Evolutionary conservation across 1,140 invertebrate genomes (phyloP).

Genomic region (Littorina saxatilis): DNA sequence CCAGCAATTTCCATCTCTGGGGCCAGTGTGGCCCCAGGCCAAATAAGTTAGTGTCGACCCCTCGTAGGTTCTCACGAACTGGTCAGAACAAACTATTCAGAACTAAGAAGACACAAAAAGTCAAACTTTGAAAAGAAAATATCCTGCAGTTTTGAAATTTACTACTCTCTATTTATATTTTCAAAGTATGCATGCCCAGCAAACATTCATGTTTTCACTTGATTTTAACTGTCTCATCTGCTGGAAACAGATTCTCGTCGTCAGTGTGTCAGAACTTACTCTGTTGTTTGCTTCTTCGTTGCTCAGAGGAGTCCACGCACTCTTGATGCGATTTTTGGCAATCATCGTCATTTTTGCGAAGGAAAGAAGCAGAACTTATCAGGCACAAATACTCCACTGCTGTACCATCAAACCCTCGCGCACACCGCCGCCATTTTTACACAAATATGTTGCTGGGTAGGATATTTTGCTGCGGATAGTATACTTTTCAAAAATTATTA

Average conservation of each 20-base stretch:
- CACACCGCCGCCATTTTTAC: background rate
- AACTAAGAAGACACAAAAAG: no score
- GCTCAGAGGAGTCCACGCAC: constrained; percentile 74
- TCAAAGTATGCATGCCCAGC: no score
- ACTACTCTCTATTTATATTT: no score
- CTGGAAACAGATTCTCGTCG: no score
- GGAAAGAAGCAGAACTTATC: constrained; percentile 24
- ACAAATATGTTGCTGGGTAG: constrained; percentile 22
- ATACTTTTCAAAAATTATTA: no score
- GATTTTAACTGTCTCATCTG: background rate
- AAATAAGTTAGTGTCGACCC: no score
- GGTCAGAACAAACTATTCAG: no score
- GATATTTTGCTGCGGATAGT: background rate
- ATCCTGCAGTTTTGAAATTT: no score
- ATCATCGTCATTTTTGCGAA: constrained; percentile 66
- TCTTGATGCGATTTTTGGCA: constrained; percentile 73
- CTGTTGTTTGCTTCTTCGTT: constrained; percentile 72
- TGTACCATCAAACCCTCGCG: constrained; percentile 28
- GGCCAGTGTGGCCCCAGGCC: no score
- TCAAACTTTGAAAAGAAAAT: no score
- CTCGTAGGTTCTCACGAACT: no score
- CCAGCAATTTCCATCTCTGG: no score
- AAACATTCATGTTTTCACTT: constrained; percentile 1
- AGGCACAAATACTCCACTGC: constrained; percentile 40
- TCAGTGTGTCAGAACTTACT: constrained; percentile 55